These are phyloP conservation scores for Diadumene lineata DNA, from an alignment of 92 coral and sea anemone genomes.

Conservation along the genomic window DNA sequence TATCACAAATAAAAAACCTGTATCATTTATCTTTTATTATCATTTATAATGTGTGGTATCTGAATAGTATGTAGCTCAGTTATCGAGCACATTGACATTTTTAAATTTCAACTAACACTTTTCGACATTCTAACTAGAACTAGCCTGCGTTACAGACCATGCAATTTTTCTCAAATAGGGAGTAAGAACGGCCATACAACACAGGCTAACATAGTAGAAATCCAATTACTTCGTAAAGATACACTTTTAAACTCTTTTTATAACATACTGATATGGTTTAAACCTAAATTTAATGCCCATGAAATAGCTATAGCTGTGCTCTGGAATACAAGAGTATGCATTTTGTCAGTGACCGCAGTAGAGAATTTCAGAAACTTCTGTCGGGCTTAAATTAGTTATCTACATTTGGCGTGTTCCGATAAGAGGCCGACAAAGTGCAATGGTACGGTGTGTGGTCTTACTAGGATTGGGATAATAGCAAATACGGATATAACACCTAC, in stretches of 20 bases:
- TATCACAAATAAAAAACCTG: conserved; percentile 1
- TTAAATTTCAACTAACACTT: neutral
- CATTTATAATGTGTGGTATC: neutral
- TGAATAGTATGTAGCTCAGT: neutral
- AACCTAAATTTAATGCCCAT: too few species aligned
- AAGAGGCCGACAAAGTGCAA: conserved; percentile 14
- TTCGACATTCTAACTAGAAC: neutral
- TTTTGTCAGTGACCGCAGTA: neutral
- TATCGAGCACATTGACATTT: neutral
- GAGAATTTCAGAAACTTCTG: neutral
- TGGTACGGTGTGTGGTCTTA: conserved; percentile 13
- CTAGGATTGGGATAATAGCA: neutral
- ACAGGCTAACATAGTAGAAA: too few species aligned
- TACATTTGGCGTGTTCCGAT: conserved; percentile 7
- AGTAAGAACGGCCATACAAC: too few species aligned
- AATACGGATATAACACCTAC: conserved; percentile 39
- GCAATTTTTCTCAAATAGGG: too few species aligned
- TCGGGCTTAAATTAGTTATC: conserved; percentile 2
- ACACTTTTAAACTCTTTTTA: too few species aligned
- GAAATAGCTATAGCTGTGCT: too few species aligned
- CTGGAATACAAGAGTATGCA: neutral
- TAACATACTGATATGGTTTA: too few species aligned
- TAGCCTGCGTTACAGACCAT: too few species aligned
- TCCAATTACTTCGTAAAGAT: neutral
- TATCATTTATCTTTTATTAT: neutral